Evolutionary conservation across 1,140 invertebrate species (phyloP).

Genomic region (Drosophila micromelanica): DNA sequence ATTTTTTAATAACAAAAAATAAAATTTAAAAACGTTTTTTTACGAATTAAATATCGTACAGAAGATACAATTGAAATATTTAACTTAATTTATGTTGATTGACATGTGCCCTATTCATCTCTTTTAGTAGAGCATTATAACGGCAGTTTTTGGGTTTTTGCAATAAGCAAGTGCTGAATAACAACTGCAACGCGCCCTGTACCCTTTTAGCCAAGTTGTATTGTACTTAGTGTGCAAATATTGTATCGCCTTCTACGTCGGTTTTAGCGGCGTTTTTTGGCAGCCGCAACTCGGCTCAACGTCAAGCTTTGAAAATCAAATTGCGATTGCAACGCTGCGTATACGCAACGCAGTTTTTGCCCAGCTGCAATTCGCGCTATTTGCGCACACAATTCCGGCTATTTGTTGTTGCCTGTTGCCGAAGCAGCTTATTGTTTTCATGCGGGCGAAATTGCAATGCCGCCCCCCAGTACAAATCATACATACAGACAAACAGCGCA

Average conservation of each 20-base stretch:
- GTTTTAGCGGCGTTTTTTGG: conserved; percentile 16
- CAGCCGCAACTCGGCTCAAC: conserved; percentile 22
- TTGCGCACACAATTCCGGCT: conserved; percentile 71
- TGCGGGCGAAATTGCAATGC: conserved; percentile 44
- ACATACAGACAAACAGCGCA: not conserved
- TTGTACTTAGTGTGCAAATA: conserved; percentile 74
- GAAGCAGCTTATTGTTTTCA: conserved; percentile 69
- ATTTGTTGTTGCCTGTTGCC: conserved; percentile 53
- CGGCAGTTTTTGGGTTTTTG: conserved; percentile 40
- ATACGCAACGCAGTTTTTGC: conserved; percentile 66
- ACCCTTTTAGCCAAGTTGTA: conserved; percentile 48
- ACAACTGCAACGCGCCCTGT: conserved; percentile 4
- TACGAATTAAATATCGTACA: no score
- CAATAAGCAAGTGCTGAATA: conserved; percentile 30
- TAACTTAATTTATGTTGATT: no score
- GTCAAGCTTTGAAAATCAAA: conserved; percentile 72
- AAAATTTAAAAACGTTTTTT: no score
- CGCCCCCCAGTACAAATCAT: conserved; percentile 3
- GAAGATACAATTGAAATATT: no score
- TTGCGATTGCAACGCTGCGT: conserved; percentile 75
- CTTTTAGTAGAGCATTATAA: conserved; percentile 36
- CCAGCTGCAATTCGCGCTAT: conserved; percentile 62
- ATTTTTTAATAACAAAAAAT: no score
- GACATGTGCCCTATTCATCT: no score
- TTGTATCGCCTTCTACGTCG: conserved; percentile 62